These are phyloP conservation scores for Notarius quadriscutis DNA, from an alignment of 2,113 vertebrate genomes.

Conservation along the genomic window DNA sequence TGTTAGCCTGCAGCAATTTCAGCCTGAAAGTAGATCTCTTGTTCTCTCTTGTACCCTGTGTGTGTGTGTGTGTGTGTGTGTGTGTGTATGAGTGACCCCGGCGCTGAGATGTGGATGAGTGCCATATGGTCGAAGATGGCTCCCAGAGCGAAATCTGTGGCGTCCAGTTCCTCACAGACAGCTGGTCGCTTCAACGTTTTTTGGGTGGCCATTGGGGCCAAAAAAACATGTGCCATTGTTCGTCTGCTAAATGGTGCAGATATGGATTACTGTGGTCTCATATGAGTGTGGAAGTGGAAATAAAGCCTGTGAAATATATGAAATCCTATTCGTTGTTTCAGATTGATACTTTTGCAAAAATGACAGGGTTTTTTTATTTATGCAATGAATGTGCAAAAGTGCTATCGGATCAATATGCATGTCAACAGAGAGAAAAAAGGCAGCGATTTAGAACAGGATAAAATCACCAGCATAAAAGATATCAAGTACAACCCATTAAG, in stretches of 20 bases:
- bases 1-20: constrained; percentile 50
- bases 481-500: background rate
- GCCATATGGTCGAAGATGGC: constrained; percentile 65
- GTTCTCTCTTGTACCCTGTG: constrained; percentile 19
- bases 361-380: constrained; percentile 4
- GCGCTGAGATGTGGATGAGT: constrained; percentile 63
- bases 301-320: constrained; percentile 38
- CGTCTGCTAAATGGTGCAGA: constrained; percentile 61
- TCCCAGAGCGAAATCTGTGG: constrained; percentile 47
- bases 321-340: background rate
- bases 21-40: constrained; percentile 68
- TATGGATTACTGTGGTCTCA: constrained; percentile 62
- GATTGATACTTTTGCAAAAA: background rate
- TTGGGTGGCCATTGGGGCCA: constrained; percentile 47
- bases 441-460: background rate
- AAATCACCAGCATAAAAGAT: background rate
- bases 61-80: constrained; percentile 34
- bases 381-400: background rate
- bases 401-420: background rate
- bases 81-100: constrained; percentile 59
- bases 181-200: constrained; percentile 59
- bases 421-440: background rate
- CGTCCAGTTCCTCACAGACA: constrained; percentile 70
- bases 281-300: constrained; percentile 54
- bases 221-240: constrained; percentile 57